Evolutionary conservation across 2,797 vertebrate genomes (phyloP).

Genomic region (Eurystomus glaucurus): DNA sequence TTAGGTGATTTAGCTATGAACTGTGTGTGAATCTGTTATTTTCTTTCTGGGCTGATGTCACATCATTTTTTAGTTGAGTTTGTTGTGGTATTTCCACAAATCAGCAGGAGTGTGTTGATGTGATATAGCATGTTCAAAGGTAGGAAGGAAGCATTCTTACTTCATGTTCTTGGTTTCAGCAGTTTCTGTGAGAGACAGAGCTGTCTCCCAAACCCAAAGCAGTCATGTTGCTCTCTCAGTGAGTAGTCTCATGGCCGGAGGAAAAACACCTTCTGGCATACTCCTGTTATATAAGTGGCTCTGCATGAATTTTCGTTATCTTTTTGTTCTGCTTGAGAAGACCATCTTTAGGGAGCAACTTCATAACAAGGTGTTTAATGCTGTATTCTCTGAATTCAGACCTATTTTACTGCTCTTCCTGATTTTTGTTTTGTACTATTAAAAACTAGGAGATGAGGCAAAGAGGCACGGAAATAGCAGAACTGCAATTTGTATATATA

Average conservation of each 20-base stretch:
- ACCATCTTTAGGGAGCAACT: background rate
- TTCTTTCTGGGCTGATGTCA: background rate
- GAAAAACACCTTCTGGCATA: background rate
- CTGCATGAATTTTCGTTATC: background rate
- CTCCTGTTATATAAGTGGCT: conserved; percentile 26
- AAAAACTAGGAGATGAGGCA: background rate
- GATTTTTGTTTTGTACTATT: background rate
- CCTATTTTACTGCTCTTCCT: background rate
- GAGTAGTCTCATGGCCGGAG: conserved; percentile 7
- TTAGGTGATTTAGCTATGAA: background rate
- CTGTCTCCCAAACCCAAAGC: background rate
- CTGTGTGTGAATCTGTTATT: background rate
- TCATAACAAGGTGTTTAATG: background rate
- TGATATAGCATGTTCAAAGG: background rate
- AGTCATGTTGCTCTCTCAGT: conserved; percentile 16
- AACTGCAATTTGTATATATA: background rate
- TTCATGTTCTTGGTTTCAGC: conserved; percentile 20
- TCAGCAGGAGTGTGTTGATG: background rate
- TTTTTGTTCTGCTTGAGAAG: conserved; percentile 24
- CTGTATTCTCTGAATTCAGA: background rate
- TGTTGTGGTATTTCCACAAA: background rate
- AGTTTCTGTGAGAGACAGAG: background rate
- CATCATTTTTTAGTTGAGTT: background rate
- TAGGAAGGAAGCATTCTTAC: background rate
- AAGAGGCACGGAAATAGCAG: background rate